Base-by-base conservation (phyloP, 2,888 invertebrate genomes). In the Eupithecia insigniata region DNA sequence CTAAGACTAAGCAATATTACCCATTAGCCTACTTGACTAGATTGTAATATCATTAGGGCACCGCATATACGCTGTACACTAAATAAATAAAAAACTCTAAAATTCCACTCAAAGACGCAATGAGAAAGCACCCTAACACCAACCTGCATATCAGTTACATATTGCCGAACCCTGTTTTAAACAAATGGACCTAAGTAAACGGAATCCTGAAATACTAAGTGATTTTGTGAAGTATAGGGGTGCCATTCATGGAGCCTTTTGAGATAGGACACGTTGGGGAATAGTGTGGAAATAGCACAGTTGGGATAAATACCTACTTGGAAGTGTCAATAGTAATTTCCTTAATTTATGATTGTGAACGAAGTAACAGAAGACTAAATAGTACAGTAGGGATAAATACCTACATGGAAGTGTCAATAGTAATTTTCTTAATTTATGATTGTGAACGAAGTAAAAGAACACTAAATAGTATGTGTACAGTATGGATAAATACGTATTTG, bases 121-220 rank as follows among this genome's bases (percentile, higher is more conserved):
- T 58, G 58, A 30, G 60, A 22, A 60, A 60, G 22, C 51, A 16
- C 51, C 36, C 30, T 46, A 69, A 36, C 70, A 67, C 67, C 69
- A 73, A 67, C 66, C 73, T 66, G 67, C 71, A 71, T 71, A 74
- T 73, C 74, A 67, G 77, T 76, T 75, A 69, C 74, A 65, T 73
- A 77, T 71, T 69, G 76, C 66, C 71, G 72, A 72, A 76, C 71
- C 74, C 69, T 65, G 69, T 70, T 76, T 76, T 72, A 76, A 78
- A 75, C 75, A 77, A 76, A 73, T 70, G 69, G 69, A 64, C 79
- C 79, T 79, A 79, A 78, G 70, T 70, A 76, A 78, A 79, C 78
- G 77, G 30, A 64, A 74, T 73, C 67, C 61, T 66, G 77, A 75
- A 78, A 76, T 78, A 75, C 72, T 71, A 72, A 76, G 70, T 70